A percentile compares a stretch with the other conserved stretches of the same genome.
Conservation (phyloP, 2,888 invertebrate genomes). For the Thecophora atra region DNA sequence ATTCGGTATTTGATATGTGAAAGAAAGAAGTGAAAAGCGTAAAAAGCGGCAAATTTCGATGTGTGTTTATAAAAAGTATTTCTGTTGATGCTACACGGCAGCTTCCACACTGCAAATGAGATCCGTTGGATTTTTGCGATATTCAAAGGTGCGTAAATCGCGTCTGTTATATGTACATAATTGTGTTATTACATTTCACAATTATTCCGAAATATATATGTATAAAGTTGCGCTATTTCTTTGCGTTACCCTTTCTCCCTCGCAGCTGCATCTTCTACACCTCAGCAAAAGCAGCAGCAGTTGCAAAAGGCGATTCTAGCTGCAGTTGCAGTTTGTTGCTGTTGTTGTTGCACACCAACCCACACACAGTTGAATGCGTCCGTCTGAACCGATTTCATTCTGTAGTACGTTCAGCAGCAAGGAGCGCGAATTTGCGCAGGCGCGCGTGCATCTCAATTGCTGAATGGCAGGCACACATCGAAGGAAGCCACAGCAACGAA, state of each 20-base stretch:
- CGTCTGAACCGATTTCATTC: background rate
- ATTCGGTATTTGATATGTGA: no score
- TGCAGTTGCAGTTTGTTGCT: constrained; percentile 4
- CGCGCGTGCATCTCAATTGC: background rate
- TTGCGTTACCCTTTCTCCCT: background rate
- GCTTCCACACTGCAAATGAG: background rate
- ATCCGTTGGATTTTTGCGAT: no score
- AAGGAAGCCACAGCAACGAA: background rate
- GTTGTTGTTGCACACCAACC: constrained; percentile 22
- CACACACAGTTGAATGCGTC: constrained; percentile 20
- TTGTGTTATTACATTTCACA: no score
- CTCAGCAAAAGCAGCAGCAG: background rate
- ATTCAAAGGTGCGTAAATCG: no score
- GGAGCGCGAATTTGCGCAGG: background rate
- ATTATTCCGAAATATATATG: background rate
- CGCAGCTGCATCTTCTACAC: background rate
- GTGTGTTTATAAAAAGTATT: background rate
- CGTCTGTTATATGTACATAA: no score
- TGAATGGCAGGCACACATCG: background rate
- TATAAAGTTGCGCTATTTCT: background rate
- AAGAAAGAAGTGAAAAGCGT: no score
- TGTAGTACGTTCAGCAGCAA: no score
- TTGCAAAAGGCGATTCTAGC: constrained; percentile 8
- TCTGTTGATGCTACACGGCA: background rate
- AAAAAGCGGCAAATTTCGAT: no score